Evolutionary conservation across 2,797 vertebrate species (phyloP).

Genomic region (Phrynocephalus forsythii): DNA sequence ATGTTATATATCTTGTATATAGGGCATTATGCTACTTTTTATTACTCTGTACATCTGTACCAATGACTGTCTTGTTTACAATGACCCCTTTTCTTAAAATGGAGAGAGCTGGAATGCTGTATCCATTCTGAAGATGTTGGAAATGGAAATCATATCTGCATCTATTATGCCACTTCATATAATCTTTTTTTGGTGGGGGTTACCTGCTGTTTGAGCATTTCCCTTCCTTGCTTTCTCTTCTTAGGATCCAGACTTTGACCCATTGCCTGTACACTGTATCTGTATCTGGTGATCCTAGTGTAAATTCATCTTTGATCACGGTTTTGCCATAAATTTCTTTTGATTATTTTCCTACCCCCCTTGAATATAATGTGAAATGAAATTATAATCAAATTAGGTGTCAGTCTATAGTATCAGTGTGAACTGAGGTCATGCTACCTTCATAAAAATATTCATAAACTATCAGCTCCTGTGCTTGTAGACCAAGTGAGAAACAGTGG

Average conservation of each 20-base stretch:
- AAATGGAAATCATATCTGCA: not conserved
- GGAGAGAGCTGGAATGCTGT: not conserved
- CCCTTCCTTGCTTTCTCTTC: not conserved
- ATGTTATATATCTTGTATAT: conserved; percentile 31
- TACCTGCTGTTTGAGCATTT: not conserved
- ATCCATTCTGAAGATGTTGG: not conserved
- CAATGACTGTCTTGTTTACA: conserved; percentile 10
- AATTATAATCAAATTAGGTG: too few relatives aligned
- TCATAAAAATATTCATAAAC: conserved; percentile 53
- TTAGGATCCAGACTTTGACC: too few relatives aligned
- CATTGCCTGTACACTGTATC: not conserved
- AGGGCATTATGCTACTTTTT: conserved; percentile 15
- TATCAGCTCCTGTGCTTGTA: conserved; percentile 47
- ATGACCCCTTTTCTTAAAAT: conserved; percentile 15
- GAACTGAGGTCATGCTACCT: not conserved
- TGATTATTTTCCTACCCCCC: too few relatives aligned
- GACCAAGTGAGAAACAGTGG: not conserved
- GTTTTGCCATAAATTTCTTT: not conserved
- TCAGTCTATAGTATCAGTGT: too few relatives aligned
- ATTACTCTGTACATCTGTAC: conserved; percentile 7
- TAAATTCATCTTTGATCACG: not conserved
- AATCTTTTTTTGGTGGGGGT: not conserved
- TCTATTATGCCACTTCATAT: not conserved
- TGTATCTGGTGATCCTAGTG: conserved; percentile 30
- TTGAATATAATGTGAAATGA: too few relatives aligned